phyloP scores from a whole-genome alignment of 2,113 vertebrate genomes.

The Rana temporaria region DNA sequence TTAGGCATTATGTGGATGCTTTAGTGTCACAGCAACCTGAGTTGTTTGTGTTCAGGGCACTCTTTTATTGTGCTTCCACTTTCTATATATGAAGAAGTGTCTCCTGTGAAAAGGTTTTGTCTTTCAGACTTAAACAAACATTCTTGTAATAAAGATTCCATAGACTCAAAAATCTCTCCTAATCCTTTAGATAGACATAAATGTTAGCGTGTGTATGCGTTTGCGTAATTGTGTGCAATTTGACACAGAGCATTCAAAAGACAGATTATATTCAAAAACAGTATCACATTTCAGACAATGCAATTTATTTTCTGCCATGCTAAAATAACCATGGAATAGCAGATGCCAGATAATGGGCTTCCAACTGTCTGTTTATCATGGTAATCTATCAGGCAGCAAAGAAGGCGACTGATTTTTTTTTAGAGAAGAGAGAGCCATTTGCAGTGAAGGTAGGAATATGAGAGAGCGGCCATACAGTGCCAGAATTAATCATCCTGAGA shows the following conservation, averaged over 20 bases:
- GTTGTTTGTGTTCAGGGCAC: conserved; percentile 40
- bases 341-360: conserved; percentile 68
- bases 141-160: conserved; percentile 28
- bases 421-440: conserved; percentile 58
- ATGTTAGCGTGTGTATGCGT: too few relatives aligned
- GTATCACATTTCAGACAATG: conserved; percentile 18
- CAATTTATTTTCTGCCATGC: conserved; percentile 13
- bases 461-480: conserved; percentile 39
- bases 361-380: conserved; percentile 66
- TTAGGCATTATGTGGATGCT: background rate
- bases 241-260: too few relatives aligned
- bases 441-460: conserved; percentile 50
- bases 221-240: too few relatives aligned
- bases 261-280: background rate
- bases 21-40: conserved; percentile 7
- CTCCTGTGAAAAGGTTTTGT: conserved; percentile 61
- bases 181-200: too few relatives aligned
- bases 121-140: conserved; percentile 49
- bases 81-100: conserved; percentile 66
- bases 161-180: background rate
- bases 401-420: conserved; percentile 62
- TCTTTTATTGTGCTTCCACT: conserved; percentile 59
- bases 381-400: conserved; percentile 56
- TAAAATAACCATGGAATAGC: conserved; percentile 53
- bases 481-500: conserved; percentile 45